These are phyloP conservation scores for Cirrhinus mrigala DNA, from an alignment of 2,797 vertebrate genomes.

Conservation along the genomic window DNA sequence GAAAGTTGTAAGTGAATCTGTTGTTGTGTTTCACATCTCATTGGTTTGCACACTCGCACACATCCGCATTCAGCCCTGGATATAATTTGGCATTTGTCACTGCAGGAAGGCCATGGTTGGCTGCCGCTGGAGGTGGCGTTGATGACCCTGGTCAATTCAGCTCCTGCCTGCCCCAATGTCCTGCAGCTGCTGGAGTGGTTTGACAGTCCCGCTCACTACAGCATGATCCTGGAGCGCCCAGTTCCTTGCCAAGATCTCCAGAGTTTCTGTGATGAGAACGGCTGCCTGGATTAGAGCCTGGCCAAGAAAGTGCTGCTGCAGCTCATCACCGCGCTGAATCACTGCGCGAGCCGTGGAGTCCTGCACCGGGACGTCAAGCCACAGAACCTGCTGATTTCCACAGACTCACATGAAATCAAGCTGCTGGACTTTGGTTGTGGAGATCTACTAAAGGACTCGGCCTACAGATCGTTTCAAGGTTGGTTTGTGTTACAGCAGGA, in stretches of 20 bases:
- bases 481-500: neutral
- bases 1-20: conserved; percentile 32
- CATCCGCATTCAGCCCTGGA: neutral
- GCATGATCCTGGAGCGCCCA: conserved; percentile 43
- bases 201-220: conserved; percentile 22
- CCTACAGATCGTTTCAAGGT: conserved; percentile 48
- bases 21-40: neutral
- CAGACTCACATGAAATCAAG: conserved; percentile 40
- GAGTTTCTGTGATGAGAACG: conserved; percentile 6
- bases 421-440: conserved; percentile 60
- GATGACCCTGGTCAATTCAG: conserved; percentile 36
- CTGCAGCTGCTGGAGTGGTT: conserved; percentile 52
- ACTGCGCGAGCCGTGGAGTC: conserved; percentile 42
- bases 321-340: conserved; percentile 42
- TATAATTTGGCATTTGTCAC: neutral
- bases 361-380: conserved; percentile 57
- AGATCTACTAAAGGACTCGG: conserved; percentile 23
- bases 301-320: conserved; percentile 34
- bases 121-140: conserved; percentile 46
- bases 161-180: conserved; percentile 26
- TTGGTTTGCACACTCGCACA: neutral
- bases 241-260: conserved; percentile 35
- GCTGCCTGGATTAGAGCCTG: conserved; percentile 11
- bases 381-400: conserved; percentile 53
- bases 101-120: conserved; percentile 29